Percentiles rank a stretch among this genome's conserved stretches.
These are phyloP conservation scores for Mirounga angustirostris DNA, from an alignment of 2,113 vertebrate genomes.

Conservation along the genomic window DNA sequence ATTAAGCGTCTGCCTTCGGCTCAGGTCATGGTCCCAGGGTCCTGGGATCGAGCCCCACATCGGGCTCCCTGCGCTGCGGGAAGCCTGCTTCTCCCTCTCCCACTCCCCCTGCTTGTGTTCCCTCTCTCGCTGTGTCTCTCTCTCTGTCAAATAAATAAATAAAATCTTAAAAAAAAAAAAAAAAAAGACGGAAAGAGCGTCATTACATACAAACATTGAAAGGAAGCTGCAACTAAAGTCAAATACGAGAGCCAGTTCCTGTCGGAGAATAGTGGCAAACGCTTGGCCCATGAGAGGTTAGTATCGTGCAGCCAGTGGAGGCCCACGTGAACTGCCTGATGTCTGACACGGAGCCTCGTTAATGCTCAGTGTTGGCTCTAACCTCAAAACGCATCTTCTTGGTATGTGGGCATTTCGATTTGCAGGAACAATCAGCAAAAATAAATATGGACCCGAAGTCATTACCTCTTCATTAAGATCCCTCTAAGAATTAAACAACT, in stretches of 20 bases:
- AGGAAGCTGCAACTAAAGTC: background rate
- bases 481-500: background rate
- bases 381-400: background rate
- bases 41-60: no score
- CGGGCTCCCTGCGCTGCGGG: no score
- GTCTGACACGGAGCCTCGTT: background rate
- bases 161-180: no score
- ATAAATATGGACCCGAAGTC: background rate
- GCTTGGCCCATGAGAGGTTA: background rate
- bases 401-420: background rate
- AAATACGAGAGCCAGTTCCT: background rate
- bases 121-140: no score
- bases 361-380: background rate
- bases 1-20: no score
- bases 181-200: background rate
- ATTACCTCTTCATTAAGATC: background rate
- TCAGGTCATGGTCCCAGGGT: no score
- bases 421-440: background rate
- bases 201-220: background rate
- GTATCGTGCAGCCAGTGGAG: background rate
- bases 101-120: no score
- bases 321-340: fast-evolving
- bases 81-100: no score
- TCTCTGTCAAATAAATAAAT: no score
- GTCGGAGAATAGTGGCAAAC: background rate